Evolutionary conservation across 2,888 invertebrate genomes (phyloP).

Genomic region (Mythimna vitellina): DNA sequence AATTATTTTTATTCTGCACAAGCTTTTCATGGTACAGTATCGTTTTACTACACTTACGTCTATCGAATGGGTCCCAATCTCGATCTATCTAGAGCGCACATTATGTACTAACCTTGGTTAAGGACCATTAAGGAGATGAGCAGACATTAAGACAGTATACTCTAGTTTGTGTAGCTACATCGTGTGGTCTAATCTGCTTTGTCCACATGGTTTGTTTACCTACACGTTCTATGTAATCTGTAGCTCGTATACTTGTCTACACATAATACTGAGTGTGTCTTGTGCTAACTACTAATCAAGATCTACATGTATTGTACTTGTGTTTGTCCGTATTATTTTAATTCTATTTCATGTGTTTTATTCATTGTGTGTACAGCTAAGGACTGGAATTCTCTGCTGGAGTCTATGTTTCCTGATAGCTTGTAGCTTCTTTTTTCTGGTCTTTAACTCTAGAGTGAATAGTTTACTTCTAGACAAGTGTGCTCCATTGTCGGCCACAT

Average conservation of each 20-base stretch:
- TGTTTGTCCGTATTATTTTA: too few species aligned
- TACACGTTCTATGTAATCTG: conserved; percentile 9
- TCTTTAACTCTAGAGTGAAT: too few species aligned
- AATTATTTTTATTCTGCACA: too few species aligned
- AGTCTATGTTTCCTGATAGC: too few species aligned
- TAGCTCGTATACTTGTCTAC: not conserved
- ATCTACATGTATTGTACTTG: not conserved
- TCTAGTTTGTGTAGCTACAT: not conserved
- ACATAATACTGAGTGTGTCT: not conserved
- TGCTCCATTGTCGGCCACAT: too few species aligned
- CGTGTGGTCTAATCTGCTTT: conserved; percentile 26
- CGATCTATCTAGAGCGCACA: not conserved
- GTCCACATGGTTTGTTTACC: conserved; percentile 39
- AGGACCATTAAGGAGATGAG: conserved; percentile 33
- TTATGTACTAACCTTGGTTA: not conserved
- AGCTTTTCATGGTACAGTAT: not conserved
- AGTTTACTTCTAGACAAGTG: too few species aligned
- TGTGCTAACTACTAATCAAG: not conserved
- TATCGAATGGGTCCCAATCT: not conserved
- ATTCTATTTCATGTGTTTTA: too few species aligned
- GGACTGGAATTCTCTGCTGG: too few species aligned
- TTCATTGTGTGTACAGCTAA: too few species aligned
- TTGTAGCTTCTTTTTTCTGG: too few species aligned
- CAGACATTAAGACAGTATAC: conserved; percentile 27
- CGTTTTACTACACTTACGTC: not conserved